Evolutionary conservation across 1,140 invertebrate genomes (phyloP).

Genomic region (Zaprionus davidi): DNA sequence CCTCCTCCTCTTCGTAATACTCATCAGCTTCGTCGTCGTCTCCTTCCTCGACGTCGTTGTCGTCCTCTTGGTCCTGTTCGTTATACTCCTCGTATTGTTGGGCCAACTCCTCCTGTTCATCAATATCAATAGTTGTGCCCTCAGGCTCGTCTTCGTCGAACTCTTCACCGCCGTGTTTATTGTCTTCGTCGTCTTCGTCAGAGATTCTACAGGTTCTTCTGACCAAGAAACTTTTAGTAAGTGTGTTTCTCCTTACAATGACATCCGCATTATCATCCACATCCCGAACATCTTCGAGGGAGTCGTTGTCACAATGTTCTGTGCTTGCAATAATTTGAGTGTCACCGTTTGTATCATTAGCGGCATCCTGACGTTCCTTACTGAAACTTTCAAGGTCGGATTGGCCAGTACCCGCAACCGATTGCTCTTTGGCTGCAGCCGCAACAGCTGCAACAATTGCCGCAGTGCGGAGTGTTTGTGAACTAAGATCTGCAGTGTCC

Average conservation of each 20-base stretch:
- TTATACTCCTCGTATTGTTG: slow-evolving; percentile 41
- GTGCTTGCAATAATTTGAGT: slow-evolving; percentile 37
- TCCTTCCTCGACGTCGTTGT: slow-evolving; percentile 50
- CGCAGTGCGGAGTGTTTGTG: slow-evolving; percentile 70
- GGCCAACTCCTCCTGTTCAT: slow-evolving; percentile 57
- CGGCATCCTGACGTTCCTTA: slow-evolving; percentile 64
- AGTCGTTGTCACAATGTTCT: slow-evolving; percentile 58
- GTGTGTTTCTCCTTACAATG: slow-evolving; percentile 67
- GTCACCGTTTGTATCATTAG: slow-evolving; percentile 58
- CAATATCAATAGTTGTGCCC: slow-evolving; percentile 62
- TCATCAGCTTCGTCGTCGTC: slow-evolving; percentile 74
- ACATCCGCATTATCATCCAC: slow-evolving; percentile 75
- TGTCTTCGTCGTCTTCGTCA: slow-evolving; percentile 67
- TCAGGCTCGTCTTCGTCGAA: slow-evolving; percentile 58
- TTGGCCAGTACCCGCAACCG: slow-evolving; percentile 32
- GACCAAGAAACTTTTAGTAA: slow-evolving; percentile 68
- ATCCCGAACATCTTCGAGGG: slow-evolving; percentile 70
- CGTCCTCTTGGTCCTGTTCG: slow-evolving; percentile 55
- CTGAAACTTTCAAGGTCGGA: slow-evolving; percentile 72
- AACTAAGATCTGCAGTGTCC: slow-evolving; percentile 52
- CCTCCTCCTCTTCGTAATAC: slow-evolving; percentile 73
- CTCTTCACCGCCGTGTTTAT: slow-evolving; percentile 19
- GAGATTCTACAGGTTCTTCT: slow-evolving; percentile 75
- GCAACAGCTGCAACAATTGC: slow-evolving; percentile 72
- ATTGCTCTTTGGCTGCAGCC: slow-evolving; percentile 63